Percentiles rank a stretch among this genome's conserved stretches.
Conservation (phyloP, 2,113 vertebrate species). For the Tautogolabrus adspersus region DNA sequence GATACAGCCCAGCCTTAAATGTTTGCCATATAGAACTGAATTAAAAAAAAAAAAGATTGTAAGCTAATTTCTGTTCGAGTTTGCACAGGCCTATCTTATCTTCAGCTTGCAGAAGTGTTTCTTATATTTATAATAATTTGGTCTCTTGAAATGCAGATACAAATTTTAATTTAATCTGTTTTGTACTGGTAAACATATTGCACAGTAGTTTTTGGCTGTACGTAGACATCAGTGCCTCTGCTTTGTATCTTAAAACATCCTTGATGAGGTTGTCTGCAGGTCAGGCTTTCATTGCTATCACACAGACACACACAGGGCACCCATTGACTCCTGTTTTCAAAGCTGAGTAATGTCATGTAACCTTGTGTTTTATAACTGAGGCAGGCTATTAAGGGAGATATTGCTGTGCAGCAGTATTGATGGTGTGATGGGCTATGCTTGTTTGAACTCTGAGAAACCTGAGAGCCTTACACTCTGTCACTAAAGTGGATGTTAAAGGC, state of each 20-base stretch:
- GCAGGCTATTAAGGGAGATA: slow-evolving; percentile 64
- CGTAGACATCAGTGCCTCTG: slow-evolving; percentile 10
- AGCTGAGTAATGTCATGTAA: slow-evolving; percentile 59
- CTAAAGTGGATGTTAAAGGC: background rate
- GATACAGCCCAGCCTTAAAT: background rate
- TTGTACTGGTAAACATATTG: background rate
- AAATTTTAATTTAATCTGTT: background rate
- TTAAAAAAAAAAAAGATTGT: too few relatives aligned
- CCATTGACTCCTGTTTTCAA: slow-evolving; percentile 43
- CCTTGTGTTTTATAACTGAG: slow-evolving; percentile 75
- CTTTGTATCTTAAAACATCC: slow-evolving; percentile 22
- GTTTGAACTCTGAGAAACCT: slow-evolving; percentile 42
- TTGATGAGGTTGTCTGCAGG: slow-evolving; percentile 58
- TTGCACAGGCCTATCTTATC: too few relatives aligned
- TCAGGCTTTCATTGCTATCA: slow-evolving; percentile 48
- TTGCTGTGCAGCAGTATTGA: slow-evolving; percentile 33
- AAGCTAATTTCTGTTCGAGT: too few relatives aligned
- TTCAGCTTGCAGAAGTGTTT: background rate
- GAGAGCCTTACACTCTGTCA: slow-evolving; percentile 29
- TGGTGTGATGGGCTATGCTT: slow-evolving; percentile 50
- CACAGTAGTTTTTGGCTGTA: background rate
- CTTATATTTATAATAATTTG: background rate
- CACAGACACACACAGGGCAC: slow-evolving; percentile 1
- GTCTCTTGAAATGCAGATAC: background rate
- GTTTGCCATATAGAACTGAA: background rate